Base-by-base conservation (phyloP, 1,140 invertebrate species). In the Delia radicum region DNA sequence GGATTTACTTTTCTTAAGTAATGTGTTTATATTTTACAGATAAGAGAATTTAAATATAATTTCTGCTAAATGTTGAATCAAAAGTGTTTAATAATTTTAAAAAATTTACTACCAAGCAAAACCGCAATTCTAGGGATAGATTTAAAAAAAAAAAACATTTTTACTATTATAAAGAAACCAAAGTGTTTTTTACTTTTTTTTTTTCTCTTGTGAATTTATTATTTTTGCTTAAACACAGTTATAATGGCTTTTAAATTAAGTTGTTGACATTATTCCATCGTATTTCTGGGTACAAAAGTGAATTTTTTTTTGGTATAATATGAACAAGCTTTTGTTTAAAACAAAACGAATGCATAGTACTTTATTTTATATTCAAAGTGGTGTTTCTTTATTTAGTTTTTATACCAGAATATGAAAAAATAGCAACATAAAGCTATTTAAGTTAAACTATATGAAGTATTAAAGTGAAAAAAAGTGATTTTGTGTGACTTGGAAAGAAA, bases 191-290 rank as follows among this genome's bases (percentile, higher is more conserved):
- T 55, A 21, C 48, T 21, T 55, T 21, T 21, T 55, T 55, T 55
- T 55, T 55, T 21, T 18, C 8, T 55, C n/a, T 55, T 55, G 1
- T 55, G 48, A 55, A n/a, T 69, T 5, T 69, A 69, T 69, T 69
- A 69, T 69, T 69, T 69, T 33, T 33, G 31, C 65, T 69, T 69
- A 69, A 69, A 69, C 65, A 69, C 65, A 69, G 65, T 69, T 33
- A 69, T 69, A 69, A 69, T 69, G 65, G 65, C 65, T 69, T 69
- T 69, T 69, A 69, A 69, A 69, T 69, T 69, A 69, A 69, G 65
- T 69, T 69, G 65, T 69, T 69, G 65, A 69, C 65, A 69, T 69
- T 69, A 69, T 69, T 69, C 65, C 65, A 69, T 33, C 29, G 62
- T 8, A 65, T 65, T 65, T 65, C 62, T 65, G 62, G 62, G 12